These are phyloP conservation scores for Glyptemys insculpta DNA, from an alignment of 2,797 vertebrate genomes.

Conservation along the genomic window DNA sequence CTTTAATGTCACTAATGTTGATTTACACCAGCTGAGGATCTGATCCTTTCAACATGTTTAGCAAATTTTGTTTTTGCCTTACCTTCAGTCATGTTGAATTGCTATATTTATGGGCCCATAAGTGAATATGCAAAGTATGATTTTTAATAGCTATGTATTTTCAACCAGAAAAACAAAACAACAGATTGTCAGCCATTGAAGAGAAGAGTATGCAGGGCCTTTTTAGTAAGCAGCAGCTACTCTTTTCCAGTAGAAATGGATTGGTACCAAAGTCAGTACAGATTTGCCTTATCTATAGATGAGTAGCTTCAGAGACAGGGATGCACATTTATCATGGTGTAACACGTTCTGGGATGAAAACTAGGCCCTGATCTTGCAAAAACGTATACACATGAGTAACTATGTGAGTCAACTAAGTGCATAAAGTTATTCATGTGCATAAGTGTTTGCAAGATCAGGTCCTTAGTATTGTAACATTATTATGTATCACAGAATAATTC, in stretches of 20 bases:
- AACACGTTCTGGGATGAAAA: not conserved
- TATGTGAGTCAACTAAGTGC: not conserved
- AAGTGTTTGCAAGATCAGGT: not conserved
- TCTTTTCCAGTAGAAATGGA: not conserved
- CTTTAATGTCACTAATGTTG: not conserved
- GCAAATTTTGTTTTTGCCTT: not conserved
- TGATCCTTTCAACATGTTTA: not conserved
- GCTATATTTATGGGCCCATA: accelerated
- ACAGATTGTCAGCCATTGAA: not conserved
- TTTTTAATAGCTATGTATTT: not conserved
- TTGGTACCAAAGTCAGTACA: not conserved
- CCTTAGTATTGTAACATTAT: too few relatives aligned
- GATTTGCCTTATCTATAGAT: not conserved
- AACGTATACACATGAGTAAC: not conserved
- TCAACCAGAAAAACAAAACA: not conserved
- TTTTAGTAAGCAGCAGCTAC: not conserved
- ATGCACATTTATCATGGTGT: not conserved
- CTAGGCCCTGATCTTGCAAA: not conserved
- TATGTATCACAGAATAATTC: too few relatives aligned
- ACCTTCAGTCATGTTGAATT: not conserved
- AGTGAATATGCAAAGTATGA: not conserved
- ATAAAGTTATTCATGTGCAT: not conserved
- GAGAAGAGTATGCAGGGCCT: accelerated
- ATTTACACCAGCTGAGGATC: not conserved
- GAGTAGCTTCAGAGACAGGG: not conserved